These are phyloP conservation scores for Itoplectis maculator DNA, from an alignment of 2,888 invertebrate species.

Conservation along the genomic window DNA sequence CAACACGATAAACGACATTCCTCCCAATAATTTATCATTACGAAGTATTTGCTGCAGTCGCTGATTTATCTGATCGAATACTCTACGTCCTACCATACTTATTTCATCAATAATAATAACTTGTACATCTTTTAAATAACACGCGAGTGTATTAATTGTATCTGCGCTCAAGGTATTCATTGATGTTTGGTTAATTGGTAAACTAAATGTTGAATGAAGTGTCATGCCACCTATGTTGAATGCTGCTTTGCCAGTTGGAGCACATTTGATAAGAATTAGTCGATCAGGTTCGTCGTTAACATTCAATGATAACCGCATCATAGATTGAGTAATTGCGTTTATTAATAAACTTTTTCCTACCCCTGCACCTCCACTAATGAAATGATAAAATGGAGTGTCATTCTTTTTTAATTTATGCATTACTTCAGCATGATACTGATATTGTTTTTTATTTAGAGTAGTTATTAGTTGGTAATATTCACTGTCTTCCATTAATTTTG, in stretches of 20 bases:
- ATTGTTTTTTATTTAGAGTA: constrained; percentile 50
- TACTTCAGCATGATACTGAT: constrained; percentile 35
- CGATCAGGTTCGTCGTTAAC: constrained; percentile 35
- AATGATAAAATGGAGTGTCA: constrained; percentile 13
- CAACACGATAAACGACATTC: constrained; percentile 42
- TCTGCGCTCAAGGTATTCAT: constrained; percentile 27
- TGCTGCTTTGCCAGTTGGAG: constrained; percentile 21
- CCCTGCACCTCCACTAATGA: constrained; percentile 23
- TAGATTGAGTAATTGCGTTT: constrained; percentile 41
- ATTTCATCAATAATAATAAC: constrained; percentile 32
- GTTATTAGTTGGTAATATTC: constrained; percentile 31
- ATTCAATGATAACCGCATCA: constrained; percentile 27
- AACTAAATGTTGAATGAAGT: constrained; percentile 51
- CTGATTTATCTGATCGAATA: constrained; percentile 33
- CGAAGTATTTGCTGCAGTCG: constrained; percentile 31
- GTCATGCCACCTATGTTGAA: constrained; percentile 41
- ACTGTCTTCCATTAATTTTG: constrained; percentile 26
- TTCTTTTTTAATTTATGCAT: constrained; percentile 33
- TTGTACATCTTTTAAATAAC: constrained; percentile 11
- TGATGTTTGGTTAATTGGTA: constrained; percentile 46
- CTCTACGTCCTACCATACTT: constrained; percentile 30
- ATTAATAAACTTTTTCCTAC: constrained; percentile 43
- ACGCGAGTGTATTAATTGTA: constrained; percentile 30
- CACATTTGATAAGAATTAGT: constrained; percentile 16
- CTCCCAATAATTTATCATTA: constrained; percentile 44